Evolutionary conservation across 2,797 vertebrate species (phyloP).

Genomic region (Pipistrellus pygmaeus): DNA sequence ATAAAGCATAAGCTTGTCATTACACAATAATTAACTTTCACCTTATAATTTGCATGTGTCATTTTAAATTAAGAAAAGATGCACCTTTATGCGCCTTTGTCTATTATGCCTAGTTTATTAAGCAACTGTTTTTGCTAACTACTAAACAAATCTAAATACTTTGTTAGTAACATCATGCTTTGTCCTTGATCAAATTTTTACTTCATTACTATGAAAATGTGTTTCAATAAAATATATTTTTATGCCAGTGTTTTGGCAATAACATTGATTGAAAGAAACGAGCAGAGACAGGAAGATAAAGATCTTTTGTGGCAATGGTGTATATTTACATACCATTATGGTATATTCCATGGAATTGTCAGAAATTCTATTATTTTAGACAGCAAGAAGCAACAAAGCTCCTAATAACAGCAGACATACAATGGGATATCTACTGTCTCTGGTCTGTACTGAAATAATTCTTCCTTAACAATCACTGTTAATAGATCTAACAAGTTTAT

Average conservation of each 20-base stretch:
- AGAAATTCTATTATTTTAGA: neutral
- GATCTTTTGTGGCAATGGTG: neutral
- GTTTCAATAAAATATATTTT: neutral
- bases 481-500: neutral
- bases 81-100: neutral
- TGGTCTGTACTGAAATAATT: neutral
- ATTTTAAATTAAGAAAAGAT: neutral
- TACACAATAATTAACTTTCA: neutral
- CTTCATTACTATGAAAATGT: neutral
- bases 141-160: neutral
- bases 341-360: neutral
- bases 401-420: neutral
- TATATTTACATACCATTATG: neutral
- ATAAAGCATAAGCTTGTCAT: neutral
- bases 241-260: neutral
- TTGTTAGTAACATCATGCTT: neutral
- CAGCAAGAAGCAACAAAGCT: neutral
- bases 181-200: neutral
- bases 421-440: neutral
- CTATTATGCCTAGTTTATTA: neutral
- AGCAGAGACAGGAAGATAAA: neutral
- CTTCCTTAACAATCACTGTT: neutral
- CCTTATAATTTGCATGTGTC: neutral
- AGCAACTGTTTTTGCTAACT: constrained; percentile 17
- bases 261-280: neutral